Percentiles rank a stretch among this genome's conserved stretches.
phyloP scores from a whole-genome alignment of 2,797 vertebrate genomes.

The Remorina albescens region DNA sequence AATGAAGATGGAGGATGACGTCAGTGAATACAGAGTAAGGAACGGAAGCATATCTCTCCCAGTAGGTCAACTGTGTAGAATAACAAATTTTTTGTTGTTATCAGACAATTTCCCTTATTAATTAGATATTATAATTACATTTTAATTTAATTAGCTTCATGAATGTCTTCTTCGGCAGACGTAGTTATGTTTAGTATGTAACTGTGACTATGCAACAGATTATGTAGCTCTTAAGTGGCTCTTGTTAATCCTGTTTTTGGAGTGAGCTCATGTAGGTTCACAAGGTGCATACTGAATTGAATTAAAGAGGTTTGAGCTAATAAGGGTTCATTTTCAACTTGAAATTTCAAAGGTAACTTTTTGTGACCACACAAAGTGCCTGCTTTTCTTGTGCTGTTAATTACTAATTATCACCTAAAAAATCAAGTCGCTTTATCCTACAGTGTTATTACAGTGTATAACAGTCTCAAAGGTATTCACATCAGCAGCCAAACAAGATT shows the following conservation, averaged over 20 bases:
- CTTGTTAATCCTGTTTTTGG: slow-evolving; percentile 43
- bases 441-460: slow-evolving; percentile 3
- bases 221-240: slow-evolving; percentile 43
- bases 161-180: slow-evolving; percentile 41
- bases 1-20: slow-evolving; percentile 92
- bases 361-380: slow-evolving; percentile 13
- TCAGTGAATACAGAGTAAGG: slow-evolving; percentile 88
- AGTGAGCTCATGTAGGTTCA: slow-evolving; percentile 36
- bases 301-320: slow-evolving; percentile 18
- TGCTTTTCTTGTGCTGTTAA: not conserved
- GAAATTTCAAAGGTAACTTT: slow-evolving; percentile 21
- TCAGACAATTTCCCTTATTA: not conserved
- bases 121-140: no score
- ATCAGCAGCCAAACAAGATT: slow-evolving; percentile 8
- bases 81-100: not conserved
- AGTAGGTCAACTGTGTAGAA: not conserved
- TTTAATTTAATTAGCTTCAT: slow-evolving; percentile 53
- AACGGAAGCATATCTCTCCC: not conserved
- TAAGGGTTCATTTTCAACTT: slow-evolving; percentile 20
- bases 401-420: not conserved
- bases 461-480: not conserved
- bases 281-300: slow-evolving; percentile 22
- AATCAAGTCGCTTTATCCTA: not conserved
- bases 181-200: slow-evolving; percentile 42
- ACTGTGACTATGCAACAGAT: slow-evolving; percentile 42